Evolutionary conservation across 2,113 vertebrate species (phyloP).

Genomic region (Neomonachus schauinslandi): DNA sequence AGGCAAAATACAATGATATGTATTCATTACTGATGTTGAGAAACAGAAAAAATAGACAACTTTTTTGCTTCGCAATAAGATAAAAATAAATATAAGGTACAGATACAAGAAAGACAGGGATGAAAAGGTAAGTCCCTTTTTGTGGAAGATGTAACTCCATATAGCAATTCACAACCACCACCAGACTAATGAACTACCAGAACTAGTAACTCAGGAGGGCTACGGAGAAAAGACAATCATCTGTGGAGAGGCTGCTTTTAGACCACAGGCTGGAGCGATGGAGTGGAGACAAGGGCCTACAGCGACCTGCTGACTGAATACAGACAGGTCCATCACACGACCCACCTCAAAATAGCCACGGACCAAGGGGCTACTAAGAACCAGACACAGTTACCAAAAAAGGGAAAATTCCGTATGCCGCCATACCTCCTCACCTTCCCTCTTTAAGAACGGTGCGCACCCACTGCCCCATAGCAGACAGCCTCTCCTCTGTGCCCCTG

Average conservation of each 20-base stretch:
- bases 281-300: background rate
- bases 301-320: background rate
- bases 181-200: background rate
- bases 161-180: background rate
- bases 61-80: background rate
- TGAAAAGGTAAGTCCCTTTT: background rate
- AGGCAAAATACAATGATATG: background rate
- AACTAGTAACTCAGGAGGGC: background rate
- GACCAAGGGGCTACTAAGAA: background rate
- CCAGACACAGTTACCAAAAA: background rate
- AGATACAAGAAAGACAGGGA: background rate
- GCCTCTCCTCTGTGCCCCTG: background rate
- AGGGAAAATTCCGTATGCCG: background rate
- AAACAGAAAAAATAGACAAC: background rate
- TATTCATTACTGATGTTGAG: background rate
- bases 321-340: background rate
- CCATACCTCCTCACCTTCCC: background rate
- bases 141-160: background rate
- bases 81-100: background rate
- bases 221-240: background rate
- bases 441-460: background rate
- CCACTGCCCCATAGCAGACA: background rate
- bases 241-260: background rate
- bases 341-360: background rate
- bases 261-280: background rate